Evolutionary conservation across 2,113 vertebrate genomes (phyloP).

Genomic region (Cinclus mexicanus): DNA sequence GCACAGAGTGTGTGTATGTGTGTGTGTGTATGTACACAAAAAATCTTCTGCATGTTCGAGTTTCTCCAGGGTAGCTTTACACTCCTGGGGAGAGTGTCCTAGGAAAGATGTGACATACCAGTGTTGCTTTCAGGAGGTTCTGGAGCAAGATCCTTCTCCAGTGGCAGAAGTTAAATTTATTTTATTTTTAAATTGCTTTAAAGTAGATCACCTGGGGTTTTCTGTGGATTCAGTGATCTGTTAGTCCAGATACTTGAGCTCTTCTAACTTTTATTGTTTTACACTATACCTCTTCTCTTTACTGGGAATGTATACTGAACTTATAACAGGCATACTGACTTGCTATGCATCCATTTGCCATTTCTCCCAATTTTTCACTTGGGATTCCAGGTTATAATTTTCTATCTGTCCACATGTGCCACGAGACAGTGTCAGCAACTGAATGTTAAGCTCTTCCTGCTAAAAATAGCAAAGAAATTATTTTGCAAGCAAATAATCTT

Average conservation of each 20-base stretch:
- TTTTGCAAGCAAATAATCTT: not conserved
- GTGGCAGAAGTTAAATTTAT: not conserved
- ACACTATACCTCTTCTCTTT: not conserved
- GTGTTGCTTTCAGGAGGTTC: not conserved
- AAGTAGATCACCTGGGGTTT: not conserved
- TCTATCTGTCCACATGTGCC: not conserved
- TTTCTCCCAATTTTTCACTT: not conserved
- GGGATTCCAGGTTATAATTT: not conserved
- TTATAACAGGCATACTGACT: not conserved
- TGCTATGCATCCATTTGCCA: not conserved
- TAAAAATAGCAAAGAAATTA: not conserved
- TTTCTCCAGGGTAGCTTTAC: not conserved
- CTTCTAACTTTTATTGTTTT: not conserved
- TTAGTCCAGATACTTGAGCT: not conserved
- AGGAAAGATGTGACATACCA: not conserved
- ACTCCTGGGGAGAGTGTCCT: not conserved
- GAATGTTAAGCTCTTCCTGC: not conserved
- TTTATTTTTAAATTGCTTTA: not conserved
- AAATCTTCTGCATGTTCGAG: not conserved
- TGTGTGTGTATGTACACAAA: not conserved
- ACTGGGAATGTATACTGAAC: not conserved
- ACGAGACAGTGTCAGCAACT: not conserved
- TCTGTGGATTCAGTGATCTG: not conserved
- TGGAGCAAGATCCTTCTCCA: not conserved
- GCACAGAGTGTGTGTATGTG: not conserved